Conservation (phyloP, 1,140 invertebrate species). For the Eupeodes corollae region DNA sequence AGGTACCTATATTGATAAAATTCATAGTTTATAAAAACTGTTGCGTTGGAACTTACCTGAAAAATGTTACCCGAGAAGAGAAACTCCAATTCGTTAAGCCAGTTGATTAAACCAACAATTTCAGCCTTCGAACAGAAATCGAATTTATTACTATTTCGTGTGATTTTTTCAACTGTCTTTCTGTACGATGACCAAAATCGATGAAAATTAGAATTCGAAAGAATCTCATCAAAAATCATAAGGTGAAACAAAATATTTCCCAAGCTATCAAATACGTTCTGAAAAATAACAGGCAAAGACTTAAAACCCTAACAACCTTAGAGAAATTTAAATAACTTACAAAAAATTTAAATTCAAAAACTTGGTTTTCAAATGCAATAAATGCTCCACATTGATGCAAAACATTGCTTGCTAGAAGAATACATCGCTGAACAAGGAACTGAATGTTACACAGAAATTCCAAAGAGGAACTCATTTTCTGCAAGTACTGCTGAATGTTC, state of each 20-base stretch:
- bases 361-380: conserved; percentile 2
- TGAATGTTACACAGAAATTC: conserved; percentile 30
- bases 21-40: no score
- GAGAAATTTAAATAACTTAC: conserved; percentile 9
- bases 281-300: neutral
- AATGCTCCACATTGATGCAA: conserved; percentile 21
- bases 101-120: conserved; percentile 16
- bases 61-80: conserved; percentile 54
- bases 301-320: neutral
- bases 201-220: conserved; percentile 11
- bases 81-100: conserved; percentile 28
- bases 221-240: conserved; percentile 24
- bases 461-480: conserved; percentile 22
- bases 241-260: conserved; percentile 17
- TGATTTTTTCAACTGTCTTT: conserved; percentile 19
- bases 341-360: conserved; percentile 15
- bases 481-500: conserved; percentile 6
- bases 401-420: conserved; percentile 20
- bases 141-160: conserved; percentile 7
- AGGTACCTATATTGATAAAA: no score
- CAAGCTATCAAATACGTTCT: conserved; percentile 23
- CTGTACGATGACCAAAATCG: conserved; percentile 24
- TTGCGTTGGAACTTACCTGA: conserved; percentile 37
- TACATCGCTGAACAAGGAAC: conserved; percentile 22
- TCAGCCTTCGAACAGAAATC: conserved; percentile 11